Percentiles rank a stretch among this genome's conserved stretches.
Conservation (phyloP, 2,797 vertebrate species). For the Cetoscarus ocellatus region DNA sequence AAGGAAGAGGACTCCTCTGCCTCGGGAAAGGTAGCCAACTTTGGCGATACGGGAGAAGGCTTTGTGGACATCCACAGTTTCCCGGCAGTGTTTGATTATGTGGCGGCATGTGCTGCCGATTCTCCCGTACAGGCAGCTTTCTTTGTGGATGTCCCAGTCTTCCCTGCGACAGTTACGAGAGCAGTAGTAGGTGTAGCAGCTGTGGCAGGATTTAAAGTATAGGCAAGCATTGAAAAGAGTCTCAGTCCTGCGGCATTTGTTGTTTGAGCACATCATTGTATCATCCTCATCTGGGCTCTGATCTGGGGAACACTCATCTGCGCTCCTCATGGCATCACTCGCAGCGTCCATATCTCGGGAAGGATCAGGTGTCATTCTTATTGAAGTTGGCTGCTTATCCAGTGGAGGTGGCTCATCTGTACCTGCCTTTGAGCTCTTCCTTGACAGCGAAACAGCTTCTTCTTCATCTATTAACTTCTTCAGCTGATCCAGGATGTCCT, state of each 20-base stretch:
- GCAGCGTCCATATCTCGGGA: slow-evolving; percentile 79
- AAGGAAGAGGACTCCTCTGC: slow-evolving; percentile 95
- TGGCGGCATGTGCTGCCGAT: slow-evolving; percentile 94
- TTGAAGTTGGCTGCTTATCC: slow-evolving; percentile 90
- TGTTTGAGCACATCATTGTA: slow-evolving; percentile 97
- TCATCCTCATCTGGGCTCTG: slow-evolving; percentile 96
- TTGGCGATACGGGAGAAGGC: slow-evolving; percentile 98
- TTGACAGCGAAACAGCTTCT: slow-evolving; percentile 80
- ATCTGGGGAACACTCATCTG: slow-evolving; percentile 91
- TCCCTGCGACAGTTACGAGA: slow-evolving; percentile 96
- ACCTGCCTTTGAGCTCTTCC: slow-evolving; percentile 75
- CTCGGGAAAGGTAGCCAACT: slow-evolving; percentile 96
- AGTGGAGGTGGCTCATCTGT: slow-evolving; percentile 80
- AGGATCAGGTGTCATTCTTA: slow-evolving; percentile 79
- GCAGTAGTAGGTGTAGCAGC: slow-evolving; percentile 98
- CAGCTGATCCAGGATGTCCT: slow-evolving; percentile 91
- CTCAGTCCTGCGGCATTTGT: slow-evolving; percentile 94
- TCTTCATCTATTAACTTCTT: slow-evolving; percentile 91
- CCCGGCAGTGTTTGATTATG: slow-evolving; percentile 95
- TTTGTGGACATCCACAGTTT: slow-evolving; percentile 93
- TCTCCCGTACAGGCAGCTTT: slow-evolving; percentile 94
- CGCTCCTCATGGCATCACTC: slow-evolving; percentile 84
- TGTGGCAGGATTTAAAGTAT: slow-evolving; percentile 99
- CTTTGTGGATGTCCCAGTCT: slow-evolving; percentile 97
- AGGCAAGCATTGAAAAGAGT: slow-evolving; percentile 97